Conservation (phyloP, 2,113 vertebrate species). For the Hiodon alosoides region DNA sequence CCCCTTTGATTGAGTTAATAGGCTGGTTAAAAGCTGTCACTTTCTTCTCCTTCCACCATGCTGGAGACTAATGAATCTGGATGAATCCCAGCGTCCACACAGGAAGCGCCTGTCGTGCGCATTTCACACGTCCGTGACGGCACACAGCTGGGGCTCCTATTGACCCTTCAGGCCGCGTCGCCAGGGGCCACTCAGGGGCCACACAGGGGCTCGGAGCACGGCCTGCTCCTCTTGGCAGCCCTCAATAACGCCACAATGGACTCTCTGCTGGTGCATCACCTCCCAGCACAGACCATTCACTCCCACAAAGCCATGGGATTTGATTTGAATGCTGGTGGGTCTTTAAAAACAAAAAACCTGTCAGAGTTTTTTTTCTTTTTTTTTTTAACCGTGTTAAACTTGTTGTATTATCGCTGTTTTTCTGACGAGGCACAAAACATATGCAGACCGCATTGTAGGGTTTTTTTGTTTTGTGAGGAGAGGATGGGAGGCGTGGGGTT, state of each 20-base stretch:
- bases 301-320: constrained; percentile 69
- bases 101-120: constrained; percentile 61
- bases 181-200: constrained; percentile 59
- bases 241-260: constrained; percentile 61
- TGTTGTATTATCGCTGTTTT: neutral
- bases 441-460: neutral
- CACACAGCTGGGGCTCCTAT: constrained; percentile 58
- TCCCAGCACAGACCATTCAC: constrained; percentile 56
- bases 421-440: neutral
- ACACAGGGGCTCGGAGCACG: constrained; percentile 43
- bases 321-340: constrained; percentile 64
- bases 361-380: constrained; percentile 22
- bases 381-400: constrained; percentile 4
- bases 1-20: constrained; percentile 61
- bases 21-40: constrained; percentile 62
- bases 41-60: constrained; percentile 61
- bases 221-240: constrained; percentile 48
- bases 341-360: constrained; percentile 38
- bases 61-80: constrained; percentile 65
- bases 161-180: constrained; percentile 57
- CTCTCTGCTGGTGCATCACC: constrained; percentile 62
- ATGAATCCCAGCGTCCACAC: constrained; percentile 45
- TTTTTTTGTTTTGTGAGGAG: neutral
- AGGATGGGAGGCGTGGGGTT: too few relatives aligned
- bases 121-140: constrained; percentile 59